Evolutionary conservation across 2,888 invertebrate genomes (phyloP).

Genomic region (Petrophora chlorosata): DNA sequence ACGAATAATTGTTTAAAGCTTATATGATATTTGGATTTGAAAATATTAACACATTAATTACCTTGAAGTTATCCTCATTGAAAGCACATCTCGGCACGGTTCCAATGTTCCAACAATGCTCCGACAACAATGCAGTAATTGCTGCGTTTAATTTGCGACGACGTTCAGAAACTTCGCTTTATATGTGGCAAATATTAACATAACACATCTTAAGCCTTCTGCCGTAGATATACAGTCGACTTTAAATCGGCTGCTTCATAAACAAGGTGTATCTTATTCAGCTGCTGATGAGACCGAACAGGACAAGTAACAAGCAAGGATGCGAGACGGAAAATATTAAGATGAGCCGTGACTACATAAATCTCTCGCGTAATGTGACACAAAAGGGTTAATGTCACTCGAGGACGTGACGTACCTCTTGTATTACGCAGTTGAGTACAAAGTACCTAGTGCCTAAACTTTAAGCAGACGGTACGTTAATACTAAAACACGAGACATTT

Average conservation of each 20-base stretch:
- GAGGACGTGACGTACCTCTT: conserved; percentile 3
- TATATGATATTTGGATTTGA: no score
- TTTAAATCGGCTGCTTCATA: neutral
- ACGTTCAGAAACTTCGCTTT: conserved; percentile 3
- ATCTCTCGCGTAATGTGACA: conserved; percentile 12
- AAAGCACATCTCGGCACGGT: conserved; percentile 3
- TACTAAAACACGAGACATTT: no score
- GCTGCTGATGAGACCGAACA: conserved; percentile 12
- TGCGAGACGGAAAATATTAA: conserved; percentile 15
- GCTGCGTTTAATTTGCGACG: conserved; percentile 22
- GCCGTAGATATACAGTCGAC: neutral
- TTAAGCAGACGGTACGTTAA: no score
- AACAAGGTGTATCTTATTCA: conserved; percentile 6
- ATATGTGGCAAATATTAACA: neutral
- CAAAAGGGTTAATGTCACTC: conserved; percentile 6
- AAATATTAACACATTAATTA: no score
- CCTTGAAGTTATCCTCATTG: neutral
- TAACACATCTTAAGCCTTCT: neutral
- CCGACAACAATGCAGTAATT: conserved; percentile 22
- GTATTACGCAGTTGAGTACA: neutral
- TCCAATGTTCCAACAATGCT: conserved; percentile 6
- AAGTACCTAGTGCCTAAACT: no score
- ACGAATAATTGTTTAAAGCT: no score
- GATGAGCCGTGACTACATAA: conserved; percentile 20
- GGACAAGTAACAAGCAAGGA: conserved; percentile 10